These are phyloP conservation scores for Camelus dromedarius DNA, from an alignment of 2,113 vertebrate genomes.

Conservation along the genomic window DNA sequence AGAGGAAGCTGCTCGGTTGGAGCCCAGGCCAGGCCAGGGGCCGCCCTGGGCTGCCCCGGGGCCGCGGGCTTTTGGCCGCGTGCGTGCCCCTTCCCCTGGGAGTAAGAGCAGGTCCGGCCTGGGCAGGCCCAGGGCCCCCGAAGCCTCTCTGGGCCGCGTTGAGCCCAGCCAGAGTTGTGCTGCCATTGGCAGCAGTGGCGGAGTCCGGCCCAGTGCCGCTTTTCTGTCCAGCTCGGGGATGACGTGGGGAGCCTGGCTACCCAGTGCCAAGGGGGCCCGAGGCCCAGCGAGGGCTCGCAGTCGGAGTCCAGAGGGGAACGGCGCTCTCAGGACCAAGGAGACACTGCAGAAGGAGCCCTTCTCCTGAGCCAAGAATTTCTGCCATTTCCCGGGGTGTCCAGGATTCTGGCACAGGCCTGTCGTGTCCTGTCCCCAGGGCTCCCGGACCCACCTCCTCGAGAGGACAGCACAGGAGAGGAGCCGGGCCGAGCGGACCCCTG, in stretches of 20 bases:
- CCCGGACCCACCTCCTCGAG: neutral
- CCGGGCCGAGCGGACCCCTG: neutral
- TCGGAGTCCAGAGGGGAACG: no score
- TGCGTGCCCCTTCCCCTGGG: neutral
- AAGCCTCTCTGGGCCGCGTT: neutral
- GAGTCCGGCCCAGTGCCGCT: neutral
- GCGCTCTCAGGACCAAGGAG: rapidly evolving
- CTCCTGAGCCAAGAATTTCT: neutral
- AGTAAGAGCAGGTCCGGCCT: neutral
- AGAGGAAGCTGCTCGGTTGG: neutral
- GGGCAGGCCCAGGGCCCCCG: neutral
- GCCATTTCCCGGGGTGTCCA: no score
- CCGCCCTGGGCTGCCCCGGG: no score
- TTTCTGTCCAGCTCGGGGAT: neutral
- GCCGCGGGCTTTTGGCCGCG: neutral
- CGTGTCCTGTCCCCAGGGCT: neutral
- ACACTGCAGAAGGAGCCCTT: neutral
- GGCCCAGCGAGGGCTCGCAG: neutral
- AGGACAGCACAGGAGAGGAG: neutral
- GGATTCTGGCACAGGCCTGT: neutral
- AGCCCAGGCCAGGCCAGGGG: no score
- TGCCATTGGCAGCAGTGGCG: neutral
- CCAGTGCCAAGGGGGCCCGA: neutral
- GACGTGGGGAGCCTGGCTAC: neutral
- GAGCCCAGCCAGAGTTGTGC: neutral